Evolutionary conservation across 1,140 invertebrate species (phyloP).

Genomic region (Bradysia coprophila): DNA sequence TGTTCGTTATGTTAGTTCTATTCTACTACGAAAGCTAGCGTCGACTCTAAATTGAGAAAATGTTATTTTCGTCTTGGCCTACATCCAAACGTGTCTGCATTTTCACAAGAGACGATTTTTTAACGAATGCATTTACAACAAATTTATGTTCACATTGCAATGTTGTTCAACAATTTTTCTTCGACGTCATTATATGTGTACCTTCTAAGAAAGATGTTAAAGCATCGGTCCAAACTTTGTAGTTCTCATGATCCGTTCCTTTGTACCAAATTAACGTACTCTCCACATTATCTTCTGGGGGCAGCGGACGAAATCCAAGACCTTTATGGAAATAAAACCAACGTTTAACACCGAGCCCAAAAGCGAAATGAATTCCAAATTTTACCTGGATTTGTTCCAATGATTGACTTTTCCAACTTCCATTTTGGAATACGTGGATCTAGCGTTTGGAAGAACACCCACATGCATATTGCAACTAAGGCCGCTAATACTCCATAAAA

Average conservation of each 20-base stretch:
- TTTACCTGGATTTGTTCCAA: slow-evolving; percentile 78
- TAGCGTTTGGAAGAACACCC: slow-evolving; percentile 79
- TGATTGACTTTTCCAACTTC: slow-evolving; percentile 60
- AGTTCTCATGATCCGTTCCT: slow-evolving; percentile 49
- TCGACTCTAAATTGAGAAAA: too few species aligned
- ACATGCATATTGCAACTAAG: slow-evolving; percentile 76
- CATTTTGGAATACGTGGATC: slow-evolving; percentile 74
- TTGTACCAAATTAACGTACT: slow-evolving; percentile 90
- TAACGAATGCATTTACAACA: neutral
- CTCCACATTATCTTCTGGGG: slow-evolving; percentile 61
- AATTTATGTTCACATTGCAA: neutral
- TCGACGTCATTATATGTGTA: too few species aligned
- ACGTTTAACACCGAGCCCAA: too few species aligned
- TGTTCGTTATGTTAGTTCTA: too few species aligned
- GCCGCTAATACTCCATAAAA: slow-evolving; percentile 77
- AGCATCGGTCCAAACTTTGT: slow-evolving; percentile 55
- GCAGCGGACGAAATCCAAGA: slow-evolving; percentile 78
- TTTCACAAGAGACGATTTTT: neutral
- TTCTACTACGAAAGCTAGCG: too few species aligned
- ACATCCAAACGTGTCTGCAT: neutral
- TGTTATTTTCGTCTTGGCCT: too few species aligned
- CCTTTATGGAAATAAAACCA: slow-evolving; percentile 32
- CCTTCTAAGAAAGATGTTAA: slow-evolving; percentile 53
- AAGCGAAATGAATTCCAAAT: neutral
- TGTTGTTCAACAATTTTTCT: too few species aligned